phyloP scores from a whole-genome alignment of 2,797 vertebrate species.

The Myotis vivesi region DNA sequence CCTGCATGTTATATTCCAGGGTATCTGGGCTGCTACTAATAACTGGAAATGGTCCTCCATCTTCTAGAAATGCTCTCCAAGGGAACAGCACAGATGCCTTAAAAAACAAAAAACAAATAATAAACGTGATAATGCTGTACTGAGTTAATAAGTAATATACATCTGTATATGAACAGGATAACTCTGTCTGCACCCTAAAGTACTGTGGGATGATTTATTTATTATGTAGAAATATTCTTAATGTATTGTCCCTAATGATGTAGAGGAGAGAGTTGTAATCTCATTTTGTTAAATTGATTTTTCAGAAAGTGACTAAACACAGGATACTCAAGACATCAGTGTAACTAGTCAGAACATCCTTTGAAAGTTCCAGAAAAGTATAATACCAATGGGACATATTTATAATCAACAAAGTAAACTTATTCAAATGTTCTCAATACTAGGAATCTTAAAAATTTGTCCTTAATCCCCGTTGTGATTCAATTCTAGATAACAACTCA shows the following conservation, averaged over 20 bases:
- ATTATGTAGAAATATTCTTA: neutral
- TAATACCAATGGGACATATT: neutral
- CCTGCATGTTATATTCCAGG: slow-evolving; percentile 87
- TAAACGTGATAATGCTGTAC: neutral
- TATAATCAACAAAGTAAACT: neutral
- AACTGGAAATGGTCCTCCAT: slow-evolving; percentile 83
- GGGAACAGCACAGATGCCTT: slow-evolving; percentile 84
- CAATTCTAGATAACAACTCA: neutral
- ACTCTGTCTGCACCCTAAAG: neutral
- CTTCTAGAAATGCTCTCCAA: slow-evolving; percentile 86
- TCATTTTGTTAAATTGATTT: neutral
- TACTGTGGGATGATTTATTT: neutral
- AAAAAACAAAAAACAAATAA: slow-evolving; percentile 58
- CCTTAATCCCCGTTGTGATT: neutral
- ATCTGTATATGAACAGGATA: neutral
- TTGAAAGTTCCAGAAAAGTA: neutral
- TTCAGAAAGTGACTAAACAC: slow-evolving; percentile 2
- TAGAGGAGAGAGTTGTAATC: neutral
- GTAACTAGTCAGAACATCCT: neutral
- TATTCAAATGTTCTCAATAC: neutral
- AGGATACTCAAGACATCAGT: neutral
- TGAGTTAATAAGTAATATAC: neutral
- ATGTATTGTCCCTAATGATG: neutral
- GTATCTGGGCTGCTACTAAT: slow-evolving; percentile 80
- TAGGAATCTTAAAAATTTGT: neutral